Evolutionary conservation across 2,888 invertebrate species (phyloP), one percentile per base, ranked within the genome.

Genomic region (Caenorhabditis drosophilae): DNA sequence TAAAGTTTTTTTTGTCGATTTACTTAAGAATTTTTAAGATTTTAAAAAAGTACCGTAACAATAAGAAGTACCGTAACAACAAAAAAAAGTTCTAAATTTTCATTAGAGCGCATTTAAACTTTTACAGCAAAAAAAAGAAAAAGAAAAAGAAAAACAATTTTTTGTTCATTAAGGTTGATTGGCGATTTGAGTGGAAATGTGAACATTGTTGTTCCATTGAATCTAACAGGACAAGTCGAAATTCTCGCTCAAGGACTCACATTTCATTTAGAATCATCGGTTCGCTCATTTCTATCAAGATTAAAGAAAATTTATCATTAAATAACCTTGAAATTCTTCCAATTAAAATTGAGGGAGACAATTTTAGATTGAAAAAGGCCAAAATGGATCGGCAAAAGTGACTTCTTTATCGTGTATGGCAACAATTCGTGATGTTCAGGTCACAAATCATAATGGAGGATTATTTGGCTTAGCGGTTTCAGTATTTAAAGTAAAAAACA

Each of bases 401-500:
- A 67, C 63, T 3, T 62, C 72, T 1, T 53, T 73, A 1, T 62
- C 71, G 4, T 75, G 75, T 45, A 26, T 51, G 12, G 67, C 75
- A 12, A 70, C 67, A 11, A 75, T 75, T 34, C 51, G 70, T 1
- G 55, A 57, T 34, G 70, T 75, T 2, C 59, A 70, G 11, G 75
- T 77, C 11, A 70, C 66, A 18, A 76, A 76, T 52, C 77, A 77
- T 59, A 77, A 77, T 45, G 77, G 77, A 15, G 77, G 77, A 9
- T 66, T 77, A 11, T 76, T 76, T 49, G 75, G 77, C 11, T 51
- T 77, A 9, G 77, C 77, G 1, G 73, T 77, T 7, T 63, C 67
- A 12, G 75, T 76, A 1, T 77, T 77, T 66, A 77, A 77, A 67
- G 68, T 70, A 20, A n/a, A 7, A 11, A 16, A 16, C 22, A 47